Conservation (phyloP, 2,113 vertebrate species). For the Thamnaconus septentrionalis region DNA sequence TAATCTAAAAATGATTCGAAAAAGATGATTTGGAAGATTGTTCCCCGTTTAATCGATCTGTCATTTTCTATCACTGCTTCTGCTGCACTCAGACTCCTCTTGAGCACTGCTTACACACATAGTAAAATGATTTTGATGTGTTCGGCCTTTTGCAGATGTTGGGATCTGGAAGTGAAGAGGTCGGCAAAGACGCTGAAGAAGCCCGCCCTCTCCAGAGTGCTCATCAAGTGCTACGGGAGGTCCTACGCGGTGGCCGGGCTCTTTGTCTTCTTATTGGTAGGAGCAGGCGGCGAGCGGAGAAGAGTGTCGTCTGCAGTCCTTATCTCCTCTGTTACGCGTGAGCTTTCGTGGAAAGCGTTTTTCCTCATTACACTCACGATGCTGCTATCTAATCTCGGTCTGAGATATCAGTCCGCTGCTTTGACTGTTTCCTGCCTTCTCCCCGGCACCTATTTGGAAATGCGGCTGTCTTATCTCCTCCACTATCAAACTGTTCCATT, state of each 20-base stretch:
- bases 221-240: slow-evolving; percentile 87
- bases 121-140: background rate
- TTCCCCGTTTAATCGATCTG: no score
- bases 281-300: slow-evolving; percentile 17
- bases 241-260: slow-evolving; percentile 82
- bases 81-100: background rate
- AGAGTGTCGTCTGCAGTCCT: background rate
- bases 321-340: background rate
- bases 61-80: no score
- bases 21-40: no score
- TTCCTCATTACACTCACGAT: no score
- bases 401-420: no score
- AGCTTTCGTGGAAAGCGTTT: background rate
- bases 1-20: no score
- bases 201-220: slow-evolving; percentile 84
- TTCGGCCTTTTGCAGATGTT: slow-evolving; percentile 51
- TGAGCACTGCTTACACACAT: background rate
- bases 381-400: no score
- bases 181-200: slow-evolving; percentile 77
- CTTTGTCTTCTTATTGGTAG: slow-evolving; percentile 85
- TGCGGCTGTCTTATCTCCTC: no score
- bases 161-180: slow-evolving; percentile 85
- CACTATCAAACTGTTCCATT: no score
- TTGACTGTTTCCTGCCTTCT: no score
- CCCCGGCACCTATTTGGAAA: no score